These are phyloP conservation scores for Heterotis niloticus DNA, from an alignment of 2,113 vertebrate genomes.

Conservation along the genomic window DNA sequence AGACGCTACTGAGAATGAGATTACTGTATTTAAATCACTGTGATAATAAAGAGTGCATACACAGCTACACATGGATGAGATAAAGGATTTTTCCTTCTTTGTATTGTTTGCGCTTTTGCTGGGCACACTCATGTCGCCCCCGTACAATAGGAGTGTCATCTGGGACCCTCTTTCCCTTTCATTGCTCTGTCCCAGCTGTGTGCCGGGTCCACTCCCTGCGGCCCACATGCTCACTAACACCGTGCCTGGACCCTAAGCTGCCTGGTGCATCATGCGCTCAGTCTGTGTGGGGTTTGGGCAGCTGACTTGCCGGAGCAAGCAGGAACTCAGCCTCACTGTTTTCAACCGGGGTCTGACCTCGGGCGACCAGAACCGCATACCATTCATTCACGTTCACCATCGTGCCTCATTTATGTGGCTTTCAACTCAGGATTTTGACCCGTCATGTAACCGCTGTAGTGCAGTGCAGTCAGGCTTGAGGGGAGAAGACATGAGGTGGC, in stretches of 20 bases:
- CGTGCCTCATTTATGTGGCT: too few species aligned
- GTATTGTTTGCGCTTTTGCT: conserved; percentile 43
- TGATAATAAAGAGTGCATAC: conserved; percentile 78
- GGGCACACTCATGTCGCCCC: not conserved
- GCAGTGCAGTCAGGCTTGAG: too few species aligned
- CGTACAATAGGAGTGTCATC: conserved; percentile 43
- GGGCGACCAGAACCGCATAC: too few species aligned
- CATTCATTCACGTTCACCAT: not conserved
- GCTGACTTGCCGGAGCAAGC: too few species aligned
- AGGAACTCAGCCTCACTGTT: not conserved
- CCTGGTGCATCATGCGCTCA: not conserved
- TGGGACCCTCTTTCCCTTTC: conserved; percentile 40
- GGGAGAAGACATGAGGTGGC: too few species aligned
- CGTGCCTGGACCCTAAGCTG: not conserved
- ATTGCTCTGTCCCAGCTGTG: conserved; percentile 29
- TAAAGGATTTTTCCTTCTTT: conserved; percentile 40
- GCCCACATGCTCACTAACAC: not conserved
- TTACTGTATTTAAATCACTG: conserved; percentile 94
- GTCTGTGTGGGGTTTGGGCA: conserved; percentile 1
- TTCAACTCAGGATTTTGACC: too few species aligned
- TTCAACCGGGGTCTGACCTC: not conserved
- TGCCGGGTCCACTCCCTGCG: conserved; percentile 14
- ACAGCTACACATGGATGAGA: conserved; percentile 37
- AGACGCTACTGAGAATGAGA: conserved; percentile 84
- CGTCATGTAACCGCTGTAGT: too few species aligned